Evolutionary conservation across 1,140 invertebrate genomes (phyloP).

Genomic region (Drosophila parabipectinata): DNA sequence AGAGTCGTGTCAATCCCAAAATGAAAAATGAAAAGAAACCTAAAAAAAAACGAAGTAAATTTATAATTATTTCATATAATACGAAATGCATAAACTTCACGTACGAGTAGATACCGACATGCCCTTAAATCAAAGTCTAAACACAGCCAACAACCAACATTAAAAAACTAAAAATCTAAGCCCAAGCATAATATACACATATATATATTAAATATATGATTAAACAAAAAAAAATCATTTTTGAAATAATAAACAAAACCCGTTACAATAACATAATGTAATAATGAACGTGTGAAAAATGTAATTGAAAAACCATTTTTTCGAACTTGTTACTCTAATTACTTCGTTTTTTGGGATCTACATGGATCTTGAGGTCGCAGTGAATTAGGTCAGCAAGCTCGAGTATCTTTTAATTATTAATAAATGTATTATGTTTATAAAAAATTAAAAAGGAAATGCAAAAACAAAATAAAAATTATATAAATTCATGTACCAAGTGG

Average conservation of each 20-base stretch:
- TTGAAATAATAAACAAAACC: constrained; percentile 52
- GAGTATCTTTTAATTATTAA: constrained; percentile 79
- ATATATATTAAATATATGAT: constrained; percentile 52
- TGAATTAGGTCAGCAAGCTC: constrained; percentile 37
- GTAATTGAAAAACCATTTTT: constrained; percentile 60
- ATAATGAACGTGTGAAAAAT: constrained; percentile 62
- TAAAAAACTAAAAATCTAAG: constrained; percentile 50
- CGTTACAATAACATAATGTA: constrained; percentile 59
- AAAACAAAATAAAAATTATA: constrained; percentile 82
- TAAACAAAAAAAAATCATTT: constrained; percentile 45
- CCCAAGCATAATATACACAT: constrained; percentile 32
- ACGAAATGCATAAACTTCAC: constrained; percentile 61
- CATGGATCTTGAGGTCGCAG: constrained; percentile 10
- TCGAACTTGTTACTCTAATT: constrained; percentile 39
- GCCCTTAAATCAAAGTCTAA: constrained; percentile 79
- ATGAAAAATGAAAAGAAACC: constrained; percentile 12
- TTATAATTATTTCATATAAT: constrained; percentile 68
- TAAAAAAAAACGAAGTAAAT: constrained; percentile 55
- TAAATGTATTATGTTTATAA: constrained; percentile 84
- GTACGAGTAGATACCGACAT: constrained; percentile 73
- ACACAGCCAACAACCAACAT: constrained; percentile 58
- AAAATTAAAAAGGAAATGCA: constrained; percentile 76
- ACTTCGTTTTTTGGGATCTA: constrained; percentile 6
- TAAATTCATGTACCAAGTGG: constrained; percentile 55
- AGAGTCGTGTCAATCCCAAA: constrained; percentile 66